Conservation (phyloP, 2,888 invertebrate species). For the Rhogogaster chlorosoma region DNA sequence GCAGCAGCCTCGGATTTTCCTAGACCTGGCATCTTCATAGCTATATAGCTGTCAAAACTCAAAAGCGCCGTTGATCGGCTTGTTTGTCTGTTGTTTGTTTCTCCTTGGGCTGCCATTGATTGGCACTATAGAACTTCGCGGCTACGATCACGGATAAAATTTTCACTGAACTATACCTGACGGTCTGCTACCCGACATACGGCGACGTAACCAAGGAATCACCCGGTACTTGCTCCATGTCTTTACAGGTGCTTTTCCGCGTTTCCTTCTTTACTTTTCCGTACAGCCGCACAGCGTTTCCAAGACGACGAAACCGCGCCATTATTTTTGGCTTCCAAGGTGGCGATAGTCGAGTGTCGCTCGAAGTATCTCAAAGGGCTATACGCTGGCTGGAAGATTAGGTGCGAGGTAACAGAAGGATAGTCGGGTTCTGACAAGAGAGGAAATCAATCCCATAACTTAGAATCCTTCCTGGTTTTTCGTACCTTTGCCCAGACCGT, state of each 20-base stretch:
- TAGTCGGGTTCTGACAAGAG: constrained; percentile 59
- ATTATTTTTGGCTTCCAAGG: constrained; percentile 43
- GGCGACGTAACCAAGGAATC: too few relatives aligned
- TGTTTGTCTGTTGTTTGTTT: too few relatives aligned
- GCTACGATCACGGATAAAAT: too few relatives aligned
- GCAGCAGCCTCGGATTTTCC: too few relatives aligned
- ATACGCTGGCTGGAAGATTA: constrained; percentile 53
- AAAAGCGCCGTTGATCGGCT: too few relatives aligned
- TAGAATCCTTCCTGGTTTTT: constrained; percentile 60
- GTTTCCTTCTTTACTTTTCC: background rate
- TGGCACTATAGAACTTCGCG: too few relatives aligned
- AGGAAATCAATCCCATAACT: constrained; percentile 67
- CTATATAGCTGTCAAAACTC: too few relatives aligned
- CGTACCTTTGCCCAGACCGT: constrained; percentile 60
- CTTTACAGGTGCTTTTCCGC: background rate
- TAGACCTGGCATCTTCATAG: too few relatives aligned
- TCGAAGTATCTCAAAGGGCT: constrained; percentile 39
- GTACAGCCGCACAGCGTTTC: background rate
- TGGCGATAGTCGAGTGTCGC: constrained; percentile 45
- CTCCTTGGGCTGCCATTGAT: too few relatives aligned
- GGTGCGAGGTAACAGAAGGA: constrained; percentile 57
- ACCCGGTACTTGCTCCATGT: constrained; percentile 5
- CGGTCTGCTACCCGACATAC: too few relatives aligned
- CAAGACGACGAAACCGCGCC: constrained; percentile 34
- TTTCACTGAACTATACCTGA: too few relatives aligned